A percentile compares a stretch with the other conserved stretches of the same genome.
Evolutionary conservation across 2,888 invertebrate species (phyloP).

Genomic region (Linnaemya tessellans): DNA sequence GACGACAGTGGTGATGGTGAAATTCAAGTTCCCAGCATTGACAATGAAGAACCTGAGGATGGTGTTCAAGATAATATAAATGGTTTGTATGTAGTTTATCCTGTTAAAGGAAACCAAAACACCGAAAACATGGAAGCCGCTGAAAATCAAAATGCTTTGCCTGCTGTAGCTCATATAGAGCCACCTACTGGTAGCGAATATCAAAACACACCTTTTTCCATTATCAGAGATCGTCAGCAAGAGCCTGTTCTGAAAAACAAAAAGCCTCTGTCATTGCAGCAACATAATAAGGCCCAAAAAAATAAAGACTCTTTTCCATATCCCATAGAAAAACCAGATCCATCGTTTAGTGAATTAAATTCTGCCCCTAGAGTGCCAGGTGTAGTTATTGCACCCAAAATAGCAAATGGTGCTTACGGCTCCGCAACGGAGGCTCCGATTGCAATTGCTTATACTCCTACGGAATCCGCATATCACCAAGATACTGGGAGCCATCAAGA

Average conservation of each 20-base stretch:
- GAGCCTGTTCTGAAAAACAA: constrained; percentile 83
- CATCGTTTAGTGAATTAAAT: constrained; percentile 80
- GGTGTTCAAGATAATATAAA: constrained; percentile 69
- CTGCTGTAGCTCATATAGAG: constrained; percentile 75
- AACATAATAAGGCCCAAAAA: constrained; percentile 74
- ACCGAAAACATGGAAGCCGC: constrained; percentile 55
- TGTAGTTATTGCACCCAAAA: constrained; percentile 83
- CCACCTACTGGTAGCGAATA: constrained; percentile 79
- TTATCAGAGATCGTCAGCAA: constrained; percentile 83
- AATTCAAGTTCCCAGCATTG: constrained; percentile 77
- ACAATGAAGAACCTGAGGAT: constrained; percentile 71
- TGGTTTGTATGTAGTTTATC: constrained; percentile 78
- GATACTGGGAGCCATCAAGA: constrained; percentile 70
- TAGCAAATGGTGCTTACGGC: constrained; percentile 81
- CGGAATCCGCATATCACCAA: constrained; percentile 80
- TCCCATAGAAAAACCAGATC: constrained; percentile 86
- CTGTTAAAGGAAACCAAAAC: constrained; percentile 71
- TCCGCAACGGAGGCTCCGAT: constrained; percentile 86
- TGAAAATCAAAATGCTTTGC: constrained; percentile 74
- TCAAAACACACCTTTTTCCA: constrained; percentile 83
- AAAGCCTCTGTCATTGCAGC: constrained; percentile 79
- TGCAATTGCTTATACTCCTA: constrained; percentile 87
- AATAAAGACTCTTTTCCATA: constrained; percentile 87
- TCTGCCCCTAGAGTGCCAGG: constrained; percentile 78
- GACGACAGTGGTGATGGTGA: constrained; percentile 79